Conservation (phyloP, 2,797 vertebrate species). For the Chaetophractus vellerosus region DNA sequence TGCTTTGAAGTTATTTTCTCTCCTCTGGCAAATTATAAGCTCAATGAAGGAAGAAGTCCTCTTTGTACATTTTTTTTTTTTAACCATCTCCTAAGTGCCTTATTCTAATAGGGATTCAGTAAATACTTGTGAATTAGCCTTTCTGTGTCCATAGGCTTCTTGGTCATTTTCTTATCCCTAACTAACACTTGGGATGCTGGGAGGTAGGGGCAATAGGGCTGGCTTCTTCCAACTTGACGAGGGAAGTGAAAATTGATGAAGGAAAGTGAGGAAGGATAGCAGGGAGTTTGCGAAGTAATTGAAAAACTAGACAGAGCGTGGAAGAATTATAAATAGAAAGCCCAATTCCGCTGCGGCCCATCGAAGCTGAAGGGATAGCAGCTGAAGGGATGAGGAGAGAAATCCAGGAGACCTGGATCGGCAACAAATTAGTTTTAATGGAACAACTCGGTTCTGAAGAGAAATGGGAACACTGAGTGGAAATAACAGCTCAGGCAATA, state of each 20-base stretch:
- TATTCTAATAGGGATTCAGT: neutral
- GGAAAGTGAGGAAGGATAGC: slow-evolving; percentile 44
- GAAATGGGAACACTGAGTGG: slow-evolving; percentile 32
- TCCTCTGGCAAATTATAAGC: neutral
- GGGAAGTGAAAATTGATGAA: slow-evolving; percentile 44
- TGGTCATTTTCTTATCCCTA: neutral
- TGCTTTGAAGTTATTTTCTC: neutral
- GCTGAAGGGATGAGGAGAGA: neutral
- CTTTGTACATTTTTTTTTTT: neutral
- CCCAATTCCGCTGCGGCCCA: neutral
- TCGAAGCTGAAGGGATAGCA: neutral
- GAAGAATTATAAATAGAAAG: slow-evolving; percentile 63
- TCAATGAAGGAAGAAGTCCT: neutral
- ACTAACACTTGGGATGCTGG: neutral
- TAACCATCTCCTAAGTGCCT: neutral
- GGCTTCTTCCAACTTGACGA: slow-evolving; percentile 26
- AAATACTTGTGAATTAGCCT: neutral
- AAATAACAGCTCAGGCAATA: neutral
- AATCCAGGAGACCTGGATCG: neutral
- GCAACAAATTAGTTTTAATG: slow-evolving; percentile 73
- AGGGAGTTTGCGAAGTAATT: slow-evolving; percentile 47
- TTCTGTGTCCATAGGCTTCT: neutral
- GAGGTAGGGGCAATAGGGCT: neutral
- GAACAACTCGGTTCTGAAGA: slow-evolving; percentile 60
- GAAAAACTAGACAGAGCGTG: slow-evolving; percentile 69